Evolutionary conservation across 2,888 invertebrate genomes (phyloP).

Genomic region (Nebria brevicollis): DNA sequence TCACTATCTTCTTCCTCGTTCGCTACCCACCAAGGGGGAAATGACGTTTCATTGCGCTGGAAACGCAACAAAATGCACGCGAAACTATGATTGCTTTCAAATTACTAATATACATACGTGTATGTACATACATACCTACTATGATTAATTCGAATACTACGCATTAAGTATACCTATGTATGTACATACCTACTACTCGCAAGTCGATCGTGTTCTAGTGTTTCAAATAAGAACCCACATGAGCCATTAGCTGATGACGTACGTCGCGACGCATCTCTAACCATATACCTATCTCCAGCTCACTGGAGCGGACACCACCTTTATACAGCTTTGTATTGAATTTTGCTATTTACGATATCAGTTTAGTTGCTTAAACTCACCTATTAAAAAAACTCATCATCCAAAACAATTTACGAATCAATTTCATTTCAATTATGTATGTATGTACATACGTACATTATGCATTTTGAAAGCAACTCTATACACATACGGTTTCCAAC

Average conservation of each 20-base stretch:
- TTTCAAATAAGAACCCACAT: constrained; percentile 31
- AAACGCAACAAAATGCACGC: background rate
- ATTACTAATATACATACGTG: no score
- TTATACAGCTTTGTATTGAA: background rate
- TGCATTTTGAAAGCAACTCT: constrained; percentile 19
- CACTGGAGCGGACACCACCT: constrained; percentile 33
- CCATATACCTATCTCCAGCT: constrained; percentile 16
- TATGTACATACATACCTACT: no score
- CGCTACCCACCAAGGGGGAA: constrained; percentile 53
- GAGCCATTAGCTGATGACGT: constrained; percentile 51
- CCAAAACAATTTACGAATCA: no score
- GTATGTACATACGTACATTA: background rate
- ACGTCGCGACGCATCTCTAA: constrained; percentile 2
- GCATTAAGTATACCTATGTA: background rate
- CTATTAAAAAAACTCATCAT: background rate
- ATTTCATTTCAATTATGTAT: background rate
- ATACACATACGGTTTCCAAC: constrained; percentile 45
- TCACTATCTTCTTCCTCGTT: constrained; percentile 18
- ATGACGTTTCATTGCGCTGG: constrained; percentile 60
- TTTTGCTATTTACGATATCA: background rate
- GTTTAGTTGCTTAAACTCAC: background rate
- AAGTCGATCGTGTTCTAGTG: constrained; percentile 6
- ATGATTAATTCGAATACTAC: background rate
- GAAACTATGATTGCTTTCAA: constrained; percentile 7
- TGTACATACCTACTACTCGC: background rate